These are phyloP conservation scores for Ictalurus punctatus DNA, from an alignment of 2,113 vertebrate genomes.

Conservation along the genomic window DNA sequence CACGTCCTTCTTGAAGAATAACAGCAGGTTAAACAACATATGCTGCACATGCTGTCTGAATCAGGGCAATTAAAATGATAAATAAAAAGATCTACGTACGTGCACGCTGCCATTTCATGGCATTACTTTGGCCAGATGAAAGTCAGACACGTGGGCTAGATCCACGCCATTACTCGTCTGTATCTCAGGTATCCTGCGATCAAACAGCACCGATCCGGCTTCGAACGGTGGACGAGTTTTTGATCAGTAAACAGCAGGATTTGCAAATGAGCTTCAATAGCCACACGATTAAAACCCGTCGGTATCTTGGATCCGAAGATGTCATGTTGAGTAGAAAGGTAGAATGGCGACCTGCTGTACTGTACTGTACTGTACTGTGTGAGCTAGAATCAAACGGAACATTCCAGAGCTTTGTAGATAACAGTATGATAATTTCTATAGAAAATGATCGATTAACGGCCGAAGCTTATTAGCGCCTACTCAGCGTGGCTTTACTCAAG, in stretches of 20 bases:
- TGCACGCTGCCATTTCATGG: background rate
- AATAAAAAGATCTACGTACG: background rate
- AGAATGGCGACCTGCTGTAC: background rate
- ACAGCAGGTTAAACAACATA: background rate
- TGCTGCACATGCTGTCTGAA: no score
- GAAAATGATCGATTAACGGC: background rate
- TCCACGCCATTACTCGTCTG: background rate
- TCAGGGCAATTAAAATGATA: background rate
- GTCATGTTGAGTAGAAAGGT: background rate
- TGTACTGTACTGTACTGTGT: no score
- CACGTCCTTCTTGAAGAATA: background rate
- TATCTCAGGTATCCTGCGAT: background rate
- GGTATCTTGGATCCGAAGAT: background rate
- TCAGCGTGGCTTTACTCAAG: no score
- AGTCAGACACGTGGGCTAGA: background rate
- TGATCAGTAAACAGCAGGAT: slow-evolving; percentile 50
- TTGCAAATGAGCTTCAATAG: slow-evolving; percentile 43
- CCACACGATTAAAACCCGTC: background rate
- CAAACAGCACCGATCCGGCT: background rate
- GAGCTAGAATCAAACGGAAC: background rate
- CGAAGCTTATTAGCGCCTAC: no score
- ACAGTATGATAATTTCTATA: background rate
- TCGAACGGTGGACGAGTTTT: slow-evolving; percentile 41
- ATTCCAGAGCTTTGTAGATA: background rate
- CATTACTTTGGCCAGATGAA: background rate